phyloP scores from a whole-genome alignment of 2,113 vertebrate genomes.

The Hippolais icterina region DNA sequence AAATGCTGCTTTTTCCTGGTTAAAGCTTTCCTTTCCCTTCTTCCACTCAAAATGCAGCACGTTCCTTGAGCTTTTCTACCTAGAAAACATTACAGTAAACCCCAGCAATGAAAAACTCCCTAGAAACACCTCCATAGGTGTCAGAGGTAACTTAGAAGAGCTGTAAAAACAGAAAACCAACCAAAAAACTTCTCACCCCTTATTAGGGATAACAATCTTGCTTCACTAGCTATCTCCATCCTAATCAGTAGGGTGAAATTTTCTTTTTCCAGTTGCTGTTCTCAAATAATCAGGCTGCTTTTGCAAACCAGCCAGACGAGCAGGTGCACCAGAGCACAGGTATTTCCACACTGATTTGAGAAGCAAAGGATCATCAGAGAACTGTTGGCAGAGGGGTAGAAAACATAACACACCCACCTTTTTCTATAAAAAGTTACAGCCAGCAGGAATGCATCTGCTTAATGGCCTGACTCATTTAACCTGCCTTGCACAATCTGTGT shows the following conservation, averaged over 20 bases:
- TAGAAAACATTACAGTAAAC: not conserved
- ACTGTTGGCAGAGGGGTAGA: not conserved
- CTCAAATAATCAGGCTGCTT: not conserved
- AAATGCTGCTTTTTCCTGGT: not conserved
- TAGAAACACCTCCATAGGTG: not conserved
- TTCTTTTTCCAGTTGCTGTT: not conserved
- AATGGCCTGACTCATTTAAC: not conserved
- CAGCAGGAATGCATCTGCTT: not conserved
- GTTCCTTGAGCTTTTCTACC: not conserved
- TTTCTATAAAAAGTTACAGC: not conserved
- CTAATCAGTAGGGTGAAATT: not conserved
- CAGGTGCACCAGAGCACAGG: not conserved
- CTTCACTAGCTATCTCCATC: not conserved
- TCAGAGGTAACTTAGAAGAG: not conserved
- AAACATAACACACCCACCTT: not conserved
- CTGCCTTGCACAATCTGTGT: not conserved
- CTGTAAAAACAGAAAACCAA: not conserved
- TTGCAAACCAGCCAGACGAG: accelerated
- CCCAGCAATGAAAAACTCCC: not conserved
- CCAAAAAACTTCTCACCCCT: not conserved
- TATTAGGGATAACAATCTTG: not conserved
- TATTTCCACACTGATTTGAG: accelerated
- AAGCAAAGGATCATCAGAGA: not conserved
- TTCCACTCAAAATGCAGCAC: not conserved
- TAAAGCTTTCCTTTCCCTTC: not conserved